Conservation (phyloP, 2,113 vertebrate species). For the Platanista minor region DNA sequence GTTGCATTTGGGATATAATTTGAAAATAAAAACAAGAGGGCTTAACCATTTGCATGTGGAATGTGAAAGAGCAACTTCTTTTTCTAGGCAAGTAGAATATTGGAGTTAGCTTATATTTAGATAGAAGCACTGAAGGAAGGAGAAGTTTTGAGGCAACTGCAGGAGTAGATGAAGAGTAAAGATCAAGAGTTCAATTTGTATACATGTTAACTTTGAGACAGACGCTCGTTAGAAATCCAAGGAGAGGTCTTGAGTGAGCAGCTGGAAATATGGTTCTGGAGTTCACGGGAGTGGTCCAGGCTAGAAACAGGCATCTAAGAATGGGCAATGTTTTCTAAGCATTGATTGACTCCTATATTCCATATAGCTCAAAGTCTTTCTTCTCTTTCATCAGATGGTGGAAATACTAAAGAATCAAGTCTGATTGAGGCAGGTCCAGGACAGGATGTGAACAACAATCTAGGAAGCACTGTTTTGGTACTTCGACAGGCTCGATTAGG, state of each 20-base stretch:
- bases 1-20: background rate
- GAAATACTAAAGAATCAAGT: background rate
- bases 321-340: background rate
- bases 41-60: background rate
- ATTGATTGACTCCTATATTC: background rate
- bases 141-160: background rate
- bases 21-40: background rate
- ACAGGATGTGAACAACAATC: fast-evolving
- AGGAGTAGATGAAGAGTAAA: background rate
- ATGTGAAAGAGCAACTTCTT: background rate
- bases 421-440: background rate
- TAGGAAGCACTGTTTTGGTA: background rate
- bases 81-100: background rate
- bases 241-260: background rate
- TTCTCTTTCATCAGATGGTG: background rate
- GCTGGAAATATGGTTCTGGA: background rate
- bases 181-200: background rate
- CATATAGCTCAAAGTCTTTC: background rate
- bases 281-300: background rate
- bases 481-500: background rate
- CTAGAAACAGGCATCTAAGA: background rate
- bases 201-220: background rate
- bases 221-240: background rate
- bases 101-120: background rate
- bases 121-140: background rate